Evolutionary conservation across 1,140 invertebrate species (phyloP), one percentile per base, ranked within the genome.

Genomic region (Papilio dardanus): DNA sequence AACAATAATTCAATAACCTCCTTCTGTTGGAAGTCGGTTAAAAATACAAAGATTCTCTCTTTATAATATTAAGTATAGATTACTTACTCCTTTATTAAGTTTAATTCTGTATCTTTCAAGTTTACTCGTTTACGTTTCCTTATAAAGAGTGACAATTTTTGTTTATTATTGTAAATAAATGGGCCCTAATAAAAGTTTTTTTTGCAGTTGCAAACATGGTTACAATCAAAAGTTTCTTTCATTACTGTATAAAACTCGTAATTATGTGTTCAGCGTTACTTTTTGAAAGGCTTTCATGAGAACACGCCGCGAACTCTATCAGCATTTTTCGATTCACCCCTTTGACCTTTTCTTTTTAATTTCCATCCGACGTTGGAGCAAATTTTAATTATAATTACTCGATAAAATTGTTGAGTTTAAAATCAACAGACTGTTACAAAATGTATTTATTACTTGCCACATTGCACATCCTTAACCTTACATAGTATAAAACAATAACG

Each of bases 261-360:
- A 69, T 69, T 69, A 69, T 69, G 21, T 40, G 67, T 19, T 8
- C 31, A 12, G 21, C 67, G 33, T 35, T 69, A 69, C 67, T 19
- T 69, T 69, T 69, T 69, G 67, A 69, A 69, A 69, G 35, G 31
- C 33, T 69, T 69, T 69, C 67, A 40, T 69, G 35, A 69, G 67
- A 69, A 69, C 67, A 21, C 54, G 54, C 33, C 31, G 35, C 67
- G 35, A 69, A 69, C 67, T 69, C 67, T 21, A 69, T 69, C 31
- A 69, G 67, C 67, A 40, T 40, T 69, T 68, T 69, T 69, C 67
- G 67, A 69, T 69, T 66, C 19, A 19, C n/a, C 67, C 67, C 67
- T 69, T 69, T 69, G 67, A 69, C 67, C 67, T 69, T 69, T 40
- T 69, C 33, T 35, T 69, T 69, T 69, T 69, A 37, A 69, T 37